Evolutionary conservation across 1,140 invertebrate species (phyloP), one percentile per base, ranked within the genome.

Genomic region (Venturia canescens): DNA sequence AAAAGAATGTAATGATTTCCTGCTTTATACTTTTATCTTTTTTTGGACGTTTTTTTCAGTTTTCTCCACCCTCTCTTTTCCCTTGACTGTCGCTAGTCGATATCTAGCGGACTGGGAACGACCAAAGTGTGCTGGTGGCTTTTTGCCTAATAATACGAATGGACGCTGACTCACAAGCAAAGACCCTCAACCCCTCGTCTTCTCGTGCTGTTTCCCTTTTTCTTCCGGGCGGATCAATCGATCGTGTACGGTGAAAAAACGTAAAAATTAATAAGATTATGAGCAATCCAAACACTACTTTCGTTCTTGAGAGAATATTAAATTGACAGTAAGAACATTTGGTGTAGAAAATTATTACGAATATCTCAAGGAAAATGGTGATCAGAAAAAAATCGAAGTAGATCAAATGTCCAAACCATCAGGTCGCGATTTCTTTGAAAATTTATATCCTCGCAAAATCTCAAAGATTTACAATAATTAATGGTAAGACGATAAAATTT

Each of bases 161-260:
- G 87, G 84, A 87, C 82, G 84, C 87, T 88, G 87, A 89, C 82
- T 88, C 87, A 88, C 84, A 81, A 79, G 34, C 23, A 50, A 53
- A 21, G 69, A 21, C 50, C 77, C 16, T 48, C 31, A 80, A 71
- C 60, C 38, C 38, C 38, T 44, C 66, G 63, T 27, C 26, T 34
- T 34, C 31, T 34, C 31, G 31, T 7, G 3, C 57, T 23, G 13
- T 23, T 4, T 23, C 60, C 21, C 31, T 50, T n/a, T 29, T 18
- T 29, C 63, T 53, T 44, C 2, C 48, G 60, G 60, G 60, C 23
- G 21, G 60, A 23, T 3, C 27, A 82, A 84, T 84, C 83, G 82
- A 84, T 84, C n/a, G 29, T 48, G 82, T 63, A 63, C 15, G 21
- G 11, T 15, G 13, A 13, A 13, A 63, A 26, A 63, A 63, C 3